A percentile compares a stretch with the other conserved stretches of the same genome.
phyloP scores from a whole-genome alignment of 2,113 vertebrate genomes.

The Bubalus kerabau region DNA sequence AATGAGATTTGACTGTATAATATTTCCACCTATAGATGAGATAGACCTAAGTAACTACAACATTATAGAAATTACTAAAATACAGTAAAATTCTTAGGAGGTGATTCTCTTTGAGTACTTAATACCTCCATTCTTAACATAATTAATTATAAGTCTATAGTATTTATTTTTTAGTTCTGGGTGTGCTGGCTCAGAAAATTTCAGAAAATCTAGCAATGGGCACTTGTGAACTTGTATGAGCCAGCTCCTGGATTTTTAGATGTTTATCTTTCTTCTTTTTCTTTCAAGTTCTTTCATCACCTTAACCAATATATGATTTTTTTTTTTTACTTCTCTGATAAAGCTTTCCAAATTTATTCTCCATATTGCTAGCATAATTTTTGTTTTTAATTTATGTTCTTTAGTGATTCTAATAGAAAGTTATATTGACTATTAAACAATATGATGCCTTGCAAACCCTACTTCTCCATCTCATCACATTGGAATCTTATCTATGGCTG shows the following conservation, averaged over 20 bases:
- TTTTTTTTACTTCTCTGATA: background rate
- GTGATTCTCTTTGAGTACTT: background rate
- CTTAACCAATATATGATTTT: background rate
- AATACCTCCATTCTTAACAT: background rate
- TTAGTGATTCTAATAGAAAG: background rate
- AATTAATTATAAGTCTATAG: background rate
- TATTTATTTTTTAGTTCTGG: background rate
- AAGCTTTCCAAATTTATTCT: background rate
- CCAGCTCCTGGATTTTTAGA: background rate
- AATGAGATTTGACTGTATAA: background rate
- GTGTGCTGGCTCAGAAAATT: background rate
- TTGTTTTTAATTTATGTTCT: background rate
- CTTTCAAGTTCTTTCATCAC: background rate
- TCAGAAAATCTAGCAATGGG: background rate
- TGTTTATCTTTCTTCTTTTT: background rate
- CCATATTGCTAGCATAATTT: background rate
- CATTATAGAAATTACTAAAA: background rate
- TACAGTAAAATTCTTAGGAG: background rate
- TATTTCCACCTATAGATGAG: background rate
- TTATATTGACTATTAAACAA: background rate
- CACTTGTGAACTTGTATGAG: background rate
- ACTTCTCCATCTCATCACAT: background rate
- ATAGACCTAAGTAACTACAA: background rate
- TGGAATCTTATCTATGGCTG: background rate
- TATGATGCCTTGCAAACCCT: background rate